These are phyloP conservation scores for Morbakka virulenta DNA, from an alignment of 30 jellyfish, hydroid and myxozoan genomes.

Conservation along the genomic window DNA sequence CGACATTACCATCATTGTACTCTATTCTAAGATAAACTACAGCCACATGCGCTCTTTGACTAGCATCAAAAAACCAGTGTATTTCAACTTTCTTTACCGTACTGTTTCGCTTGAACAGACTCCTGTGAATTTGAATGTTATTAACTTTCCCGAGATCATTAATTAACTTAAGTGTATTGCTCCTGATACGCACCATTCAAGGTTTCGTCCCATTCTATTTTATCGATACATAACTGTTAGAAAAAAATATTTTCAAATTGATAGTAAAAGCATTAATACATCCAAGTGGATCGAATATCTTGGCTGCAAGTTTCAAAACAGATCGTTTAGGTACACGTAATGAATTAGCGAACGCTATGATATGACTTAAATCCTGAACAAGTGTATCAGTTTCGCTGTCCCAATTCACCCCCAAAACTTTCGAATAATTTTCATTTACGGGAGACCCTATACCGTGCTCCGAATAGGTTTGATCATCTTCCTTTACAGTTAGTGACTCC, in stretches of 20 bases:
- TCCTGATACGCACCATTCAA: conserved; percentile 4
- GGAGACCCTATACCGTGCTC: conserved; percentile 11
- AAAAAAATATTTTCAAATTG: conserved; percentile 42
- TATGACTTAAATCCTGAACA: conserved; percentile 13
- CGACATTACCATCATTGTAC: conserved; percentile 42
- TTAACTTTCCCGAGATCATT: background rate
- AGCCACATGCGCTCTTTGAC: conserved; percentile 51
- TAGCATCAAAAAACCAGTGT: conserved; percentile 75
- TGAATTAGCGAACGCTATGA: conserved; percentile 17
- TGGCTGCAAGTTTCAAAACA: conserved; percentile 60
- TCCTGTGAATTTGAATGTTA: conserved; percentile 7
- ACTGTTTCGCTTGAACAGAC: conserved; percentile 10
- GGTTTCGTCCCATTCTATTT: conserved; percentile 64
- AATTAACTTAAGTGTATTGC: conserved; percentile 17
- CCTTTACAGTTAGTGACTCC: too few species aligned
- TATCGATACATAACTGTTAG: conserved; percentile 55
- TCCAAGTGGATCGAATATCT: conserved; percentile 82
- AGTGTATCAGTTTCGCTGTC: conserved; percentile 29
- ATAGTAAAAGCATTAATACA: conserved; percentile 24
- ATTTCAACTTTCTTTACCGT: conserved; percentile 21
- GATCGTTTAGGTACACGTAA: conserved; percentile 58
- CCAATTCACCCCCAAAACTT: conserved; percentile 58
- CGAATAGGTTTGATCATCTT: conserved; percentile 46
- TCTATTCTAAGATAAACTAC: conserved; percentile 60
- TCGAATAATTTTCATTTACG: background rate